phyloP scores from a whole-genome alignment of 2,797 vertebrate genomes.

The Hoplostethus atlanticus region DNA sequence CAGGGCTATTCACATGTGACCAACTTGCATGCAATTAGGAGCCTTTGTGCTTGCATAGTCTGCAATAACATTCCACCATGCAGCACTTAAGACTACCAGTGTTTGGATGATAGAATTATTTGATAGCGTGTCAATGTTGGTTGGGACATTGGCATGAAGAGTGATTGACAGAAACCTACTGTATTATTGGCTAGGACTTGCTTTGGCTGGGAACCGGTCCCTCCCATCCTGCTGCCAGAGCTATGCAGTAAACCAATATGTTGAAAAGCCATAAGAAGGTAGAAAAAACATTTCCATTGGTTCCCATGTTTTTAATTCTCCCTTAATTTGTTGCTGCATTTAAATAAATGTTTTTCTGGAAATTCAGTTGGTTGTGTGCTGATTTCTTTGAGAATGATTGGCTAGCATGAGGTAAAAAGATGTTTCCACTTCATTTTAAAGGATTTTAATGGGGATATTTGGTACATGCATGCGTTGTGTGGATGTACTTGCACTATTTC shows the following conservation, averaged over 20 bases:
- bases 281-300: slow-evolving; percentile 45
- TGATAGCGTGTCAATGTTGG: slow-evolving; percentile 50
- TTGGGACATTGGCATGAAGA: slow-evolving; percentile 53
- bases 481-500: not conserved
- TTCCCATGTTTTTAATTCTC: slow-evolving; percentile 45
- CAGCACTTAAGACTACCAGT: slow-evolving; percentile 55
- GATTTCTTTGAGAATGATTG: slow-evolving; percentile 3
- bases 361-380: slow-evolving; percentile 21
- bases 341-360: slow-evolving; percentile 74
- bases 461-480: not conserved
- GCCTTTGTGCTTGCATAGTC: slow-evolving; percentile 62
- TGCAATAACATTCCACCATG: slow-evolving; percentile 77
- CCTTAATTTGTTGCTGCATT: slow-evolving; percentile 59
- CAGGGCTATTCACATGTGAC: slow-evolving; percentile 44
- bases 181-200: slow-evolving; percentile 51
- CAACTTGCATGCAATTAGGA: slow-evolving; percentile 60
- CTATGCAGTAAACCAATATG: slow-evolving; percentile 37
- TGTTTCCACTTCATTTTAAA: not conserved
- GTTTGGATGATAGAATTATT: slow-evolving; percentile 52
- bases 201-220: slow-evolving; percentile 44
- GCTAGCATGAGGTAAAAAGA: not conserved
- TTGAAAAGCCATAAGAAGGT: slow-evolving; percentile 55
- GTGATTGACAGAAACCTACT: slow-evolving; percentile 45
- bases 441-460: not conserved
- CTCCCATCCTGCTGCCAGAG: slow-evolving; percentile 11